phyloP scores from a whole-genome alignment of 2,888 invertebrate genomes.

The Endomychus coccineus region DNA sequence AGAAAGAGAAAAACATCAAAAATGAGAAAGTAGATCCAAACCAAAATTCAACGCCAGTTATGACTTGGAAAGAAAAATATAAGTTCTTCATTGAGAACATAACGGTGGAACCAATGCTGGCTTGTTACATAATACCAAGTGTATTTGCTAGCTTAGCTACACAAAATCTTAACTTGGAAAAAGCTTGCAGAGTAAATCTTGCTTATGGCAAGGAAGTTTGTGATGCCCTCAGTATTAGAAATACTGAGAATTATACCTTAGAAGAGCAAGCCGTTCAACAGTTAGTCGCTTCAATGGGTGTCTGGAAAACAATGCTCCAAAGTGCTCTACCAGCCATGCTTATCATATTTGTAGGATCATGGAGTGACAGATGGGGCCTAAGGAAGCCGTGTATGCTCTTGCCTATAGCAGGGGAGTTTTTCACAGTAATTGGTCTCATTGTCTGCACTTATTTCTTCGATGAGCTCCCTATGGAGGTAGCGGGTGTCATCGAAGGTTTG shows the following conservation, averaged over 20 bases:
- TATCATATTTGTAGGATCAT: conserved; percentile 75
- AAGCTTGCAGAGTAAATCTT: conserved; percentile 79
- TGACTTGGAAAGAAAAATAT: conserved; percentile 51
- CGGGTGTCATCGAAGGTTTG: conserved; percentile 71
- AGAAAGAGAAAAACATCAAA: not conserved
- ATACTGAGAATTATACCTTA: conserved; percentile 57
- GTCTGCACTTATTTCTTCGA: conserved; percentile 73
- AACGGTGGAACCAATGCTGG: conserved; percentile 69
- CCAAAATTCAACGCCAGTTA: conserved; percentile 25
- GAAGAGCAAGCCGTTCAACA: conserved; percentile 63
- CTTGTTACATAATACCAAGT: conserved; percentile 61
- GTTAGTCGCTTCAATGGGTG: conserved; percentile 71
- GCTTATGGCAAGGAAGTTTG: conserved; percentile 65
- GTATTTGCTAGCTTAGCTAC: conserved; percentile 66
- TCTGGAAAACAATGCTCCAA: conserved; percentile 81
- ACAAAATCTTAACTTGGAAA: conserved; percentile 78
- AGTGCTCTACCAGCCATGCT: conserved; percentile 74
- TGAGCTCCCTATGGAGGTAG: conserved; percentile 71
- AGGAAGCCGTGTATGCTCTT: conserved; percentile 76
- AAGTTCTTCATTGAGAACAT: conserved; percentile 55
- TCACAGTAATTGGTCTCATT: conserved; percentile 70
- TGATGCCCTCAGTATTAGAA: conserved; percentile 65
- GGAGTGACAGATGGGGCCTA: conserved; percentile 62
- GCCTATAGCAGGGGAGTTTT: conserved; percentile 72
- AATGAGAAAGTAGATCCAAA: not conserved